Base-by-base conservation (phyloP, 2,797 vertebrate genomes). In the Artibeus jamaicensis region DNA sequence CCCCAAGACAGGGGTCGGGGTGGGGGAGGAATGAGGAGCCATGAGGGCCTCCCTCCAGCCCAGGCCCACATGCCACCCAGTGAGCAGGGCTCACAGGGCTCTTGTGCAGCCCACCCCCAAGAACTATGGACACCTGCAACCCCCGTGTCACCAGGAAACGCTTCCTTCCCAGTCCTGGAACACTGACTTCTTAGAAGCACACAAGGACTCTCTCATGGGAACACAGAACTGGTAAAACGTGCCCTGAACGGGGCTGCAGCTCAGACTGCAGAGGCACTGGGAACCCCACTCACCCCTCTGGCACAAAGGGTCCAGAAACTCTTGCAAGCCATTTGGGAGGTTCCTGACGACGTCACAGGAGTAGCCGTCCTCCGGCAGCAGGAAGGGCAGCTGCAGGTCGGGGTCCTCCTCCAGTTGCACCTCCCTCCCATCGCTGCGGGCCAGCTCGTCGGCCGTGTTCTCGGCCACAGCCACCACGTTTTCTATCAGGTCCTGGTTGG, bases 281-380 rank as follows among this genome's bases (percentile, higher is more conserved):
- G 24, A 9, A 2, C 1, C 0, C 1, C 0, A 97, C 96, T 76
- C 92, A 99, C 99, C 99, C 99, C 99, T 99, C 98, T 99, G 99
- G 97, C 99, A 99, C 81, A 99, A 98, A 0, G 99, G 99, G 32
- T 99, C 99, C 93, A 99, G 98, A 98, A 99, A 99, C 97, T 99
- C 99, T 97, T 99, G 99, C 95, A 99, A 99, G 81, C 99, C 99
- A 50, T 99, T 99, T 68, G 99, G 99, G 85, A 99, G 98, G 97
- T 99, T 99, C 96, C 99, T 99, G 98, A 99, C 99, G 55, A 99
- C 99, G 37, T 99, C 99, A 2, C 99, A 99, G 26, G 99, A 99
- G 98, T 99, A 99, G 68, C 99, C 99, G 53, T 99, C 99, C 98
- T 99, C 99, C 0, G 99, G 99, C 84, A 99, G 97, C 55, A 99